Conservation (phyloP, 2,113 vertebrate species). For the Nothoprocta perdicaria region DNA sequence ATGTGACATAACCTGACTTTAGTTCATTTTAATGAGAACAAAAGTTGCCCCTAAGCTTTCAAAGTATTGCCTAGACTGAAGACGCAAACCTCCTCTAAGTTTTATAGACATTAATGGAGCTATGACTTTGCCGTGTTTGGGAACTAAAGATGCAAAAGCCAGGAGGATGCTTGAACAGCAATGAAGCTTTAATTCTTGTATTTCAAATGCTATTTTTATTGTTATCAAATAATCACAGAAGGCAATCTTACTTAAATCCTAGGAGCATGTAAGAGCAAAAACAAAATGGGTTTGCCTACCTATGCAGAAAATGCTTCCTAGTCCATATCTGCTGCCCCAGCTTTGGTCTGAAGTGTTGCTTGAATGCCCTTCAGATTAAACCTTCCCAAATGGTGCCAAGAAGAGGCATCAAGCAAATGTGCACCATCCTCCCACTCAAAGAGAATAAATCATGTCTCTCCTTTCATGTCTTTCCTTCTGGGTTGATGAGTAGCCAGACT, state of each 20-base stretch:
- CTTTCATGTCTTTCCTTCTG: not conserved
- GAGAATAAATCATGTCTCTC: not conserved
- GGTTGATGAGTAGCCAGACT: not conserved
- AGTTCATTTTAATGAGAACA: not conserved
- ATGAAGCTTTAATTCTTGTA: not conserved
- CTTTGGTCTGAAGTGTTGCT: not conserved
- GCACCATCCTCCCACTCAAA: not conserved
- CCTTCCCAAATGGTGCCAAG: not conserved
- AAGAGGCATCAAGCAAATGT: not conserved
- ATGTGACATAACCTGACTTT: not conserved
- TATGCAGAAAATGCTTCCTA: not conserved
- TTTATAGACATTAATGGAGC: not conserved
- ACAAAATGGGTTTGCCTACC: not conserved
- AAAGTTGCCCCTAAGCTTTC: not conserved
- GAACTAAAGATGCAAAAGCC: not conserved
- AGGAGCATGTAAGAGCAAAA: not conserved
- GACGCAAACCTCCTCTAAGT: not conserved
- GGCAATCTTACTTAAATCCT: not conserved
- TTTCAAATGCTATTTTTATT: not conserved
- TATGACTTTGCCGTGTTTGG: not conserved
- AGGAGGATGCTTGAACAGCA: not conserved
- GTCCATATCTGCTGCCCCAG: not conserved
- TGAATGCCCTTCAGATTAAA: not conserved
- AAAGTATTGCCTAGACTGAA: not conserved
- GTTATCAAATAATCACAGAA: not conserved